Base-by-base conservation (phyloP, 2,113 vertebrate species). In the Noctilio leporinus region DNA sequence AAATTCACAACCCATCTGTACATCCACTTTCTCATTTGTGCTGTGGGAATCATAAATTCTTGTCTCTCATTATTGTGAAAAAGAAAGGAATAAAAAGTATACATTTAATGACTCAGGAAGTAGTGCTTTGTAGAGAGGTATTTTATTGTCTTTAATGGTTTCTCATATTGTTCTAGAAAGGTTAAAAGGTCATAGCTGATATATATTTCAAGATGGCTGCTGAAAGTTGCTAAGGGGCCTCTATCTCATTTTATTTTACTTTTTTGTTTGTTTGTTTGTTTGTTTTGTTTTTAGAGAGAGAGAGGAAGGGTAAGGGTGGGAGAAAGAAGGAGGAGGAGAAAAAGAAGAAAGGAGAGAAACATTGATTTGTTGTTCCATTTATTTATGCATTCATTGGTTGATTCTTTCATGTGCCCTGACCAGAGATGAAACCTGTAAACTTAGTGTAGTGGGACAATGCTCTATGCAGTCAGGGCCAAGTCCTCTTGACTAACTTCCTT, bases 51-150 rank as follows among this genome's bases (percentile, higher is more conserved):
- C 65, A 70, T 70, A 92, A 16, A 53, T 89, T 83, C 26, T 40
- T 93, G 26, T 92, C 33, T 78, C n/a, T 83, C 73, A 35, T 16
- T 83, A 75, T 15, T 91, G 43, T 82, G 78, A 70, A 83, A 91
- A 96, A 73, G 51, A 85, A 78, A 83, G 22, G n/a, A 62, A 53
- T 49, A 45, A 78, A 49, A 87, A 57, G n/a, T 76, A 88, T 64
- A 91, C 26, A 93, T 47, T 96, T 76, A 81, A 82, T 85, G 62
- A 51, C 33, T 95, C 75, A 95, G 83, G 69, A 93, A 92, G 80
- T 72, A 72, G 14, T 91, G 26, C 10, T 73, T 51, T 43, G n/a
- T 45, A 67, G 70, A 84, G 43, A 73, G 14, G 26, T 72, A 33
- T 65, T 85, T 92, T 55, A 51, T 45, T 85, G 33, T 70, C 84